Percentiles rank a stretch among this genome's conserved stretches.
phyloP scores from a whole-genome alignment of 1,140 invertebrate species.

The Scaptomyza hsui region DNA sequence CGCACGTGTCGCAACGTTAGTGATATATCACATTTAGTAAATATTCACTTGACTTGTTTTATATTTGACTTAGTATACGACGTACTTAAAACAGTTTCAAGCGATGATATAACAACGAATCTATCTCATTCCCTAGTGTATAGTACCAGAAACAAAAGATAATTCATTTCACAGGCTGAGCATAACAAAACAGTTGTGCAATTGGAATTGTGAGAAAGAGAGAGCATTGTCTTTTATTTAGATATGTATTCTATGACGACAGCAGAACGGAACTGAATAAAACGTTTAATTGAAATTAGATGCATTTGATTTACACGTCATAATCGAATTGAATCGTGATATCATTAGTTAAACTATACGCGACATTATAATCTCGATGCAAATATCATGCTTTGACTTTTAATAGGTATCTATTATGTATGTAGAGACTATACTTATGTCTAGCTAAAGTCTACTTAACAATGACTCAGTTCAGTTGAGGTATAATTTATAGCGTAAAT shows the following conservation, averaged over 20 bases:
- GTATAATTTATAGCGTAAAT: background rate
- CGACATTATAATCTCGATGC: conserved; percentile 7
- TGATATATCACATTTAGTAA: conserved; percentile 38
- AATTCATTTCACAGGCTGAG: conserved; percentile 38
- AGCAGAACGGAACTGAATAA: conserved; percentile 23
- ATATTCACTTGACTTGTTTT: conserved; percentile 32
- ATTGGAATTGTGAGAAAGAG: conserved; percentile 49
- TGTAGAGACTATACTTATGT: background rate
- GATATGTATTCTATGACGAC: conserved; percentile 43
- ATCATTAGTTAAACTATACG: conserved; percentile 19
- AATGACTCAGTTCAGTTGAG: background rate
- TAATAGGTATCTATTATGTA: conserved; percentile 3
- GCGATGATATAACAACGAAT: conserved; percentile 9
- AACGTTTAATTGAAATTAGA: conserved; percentile 35
- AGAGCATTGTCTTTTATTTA: conserved; percentile 39
- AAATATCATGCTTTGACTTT: conserved; percentile 23
- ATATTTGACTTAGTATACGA: conserved; percentile 4
- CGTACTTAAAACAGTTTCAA: conserved; percentile 4
- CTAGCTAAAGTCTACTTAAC: background rate
- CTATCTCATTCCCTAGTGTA: background rate
- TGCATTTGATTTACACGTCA: conserved; percentile 34
- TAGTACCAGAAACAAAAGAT: conserved; percentile 42
- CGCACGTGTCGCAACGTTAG: conserved; percentile 24
- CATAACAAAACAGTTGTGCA: conserved; percentile 64
- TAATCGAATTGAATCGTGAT: conserved; percentile 25